Base-by-base conservation (phyloP, 2,888 invertebrate species). In the Tenthredo amoena region DNA sequence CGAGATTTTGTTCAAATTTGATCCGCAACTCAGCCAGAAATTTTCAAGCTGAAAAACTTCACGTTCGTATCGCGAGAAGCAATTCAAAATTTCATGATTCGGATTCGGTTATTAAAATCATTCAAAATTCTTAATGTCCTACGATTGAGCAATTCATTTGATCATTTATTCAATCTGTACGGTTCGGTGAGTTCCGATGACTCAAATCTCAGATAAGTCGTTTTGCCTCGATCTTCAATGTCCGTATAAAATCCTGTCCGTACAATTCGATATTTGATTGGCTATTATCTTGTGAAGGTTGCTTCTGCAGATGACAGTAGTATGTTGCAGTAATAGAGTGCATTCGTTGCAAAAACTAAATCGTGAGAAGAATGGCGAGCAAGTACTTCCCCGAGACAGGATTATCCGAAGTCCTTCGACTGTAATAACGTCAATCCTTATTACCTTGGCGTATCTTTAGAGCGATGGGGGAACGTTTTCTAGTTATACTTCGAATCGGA, bases 351-450 rank as follows among this genome's bases (percentile, higher is more conserved):
- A 26, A 74, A 21, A 15, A 74, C 10, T n/a, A 21, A 43, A 74
- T 43, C 43, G 21, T 10, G 40, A 74, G 43, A 43, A 43, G 21
- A 43, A 74, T 74, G 21, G 43, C 5, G 43, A 43, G 43, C 43
- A 21, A 74, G 43, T 43, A 74, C 43, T 74, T 43, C 15, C 26
- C 21, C 40, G 26, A 26, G 43, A 43, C 74, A 74, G 74, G 74
- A 74, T 74, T 21, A 74, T n/a, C 31, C n/a, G 43, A 43, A 43
- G 74, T 74, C 43, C 43, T 40, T 74, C 74, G 21, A 21, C 74
- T 21, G 74, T 74, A 74, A 74, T 43, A 74, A 43, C 40, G 40
- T 74, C 74, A 9, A 26, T 43, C 21, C 12, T 43, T 40, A 43
- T 43, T 34, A 74, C 43, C 21, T 21, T 74, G 43, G 21, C 31